Percentiles rank a stretch among this genome's conserved stretches.
Evolutionary conservation across 2,888 invertebrate genomes (phyloP).

Genomic region (Apantesis nais): DNA sequence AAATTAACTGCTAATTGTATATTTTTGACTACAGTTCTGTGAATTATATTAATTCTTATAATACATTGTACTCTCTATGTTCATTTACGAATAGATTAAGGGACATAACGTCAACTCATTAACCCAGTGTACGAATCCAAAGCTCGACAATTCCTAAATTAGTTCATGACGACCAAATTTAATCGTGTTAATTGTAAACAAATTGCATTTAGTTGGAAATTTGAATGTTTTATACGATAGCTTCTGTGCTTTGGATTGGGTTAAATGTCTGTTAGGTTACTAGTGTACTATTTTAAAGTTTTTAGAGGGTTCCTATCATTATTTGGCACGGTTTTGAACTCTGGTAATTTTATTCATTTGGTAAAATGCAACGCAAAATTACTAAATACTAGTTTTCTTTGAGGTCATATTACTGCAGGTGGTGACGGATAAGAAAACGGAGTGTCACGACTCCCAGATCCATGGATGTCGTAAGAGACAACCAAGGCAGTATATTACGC

Average conservation of each 20-base stretch:
- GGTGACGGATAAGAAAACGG: too few species aligned
- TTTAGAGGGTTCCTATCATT: too few species aligned
- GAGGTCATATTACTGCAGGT: too few species aligned
- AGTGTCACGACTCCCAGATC: too few species aligned
- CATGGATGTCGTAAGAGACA: too few species aligned
- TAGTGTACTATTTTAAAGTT: neutral
- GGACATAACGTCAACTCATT: neutral
- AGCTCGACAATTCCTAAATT: conserved; percentile 1
- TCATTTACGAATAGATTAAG: neutral
- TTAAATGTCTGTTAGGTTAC: neutral
- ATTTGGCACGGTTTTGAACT: too few species aligned
- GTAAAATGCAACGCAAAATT: too few species aligned
- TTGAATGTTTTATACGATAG: neutral
- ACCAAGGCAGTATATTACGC: too few species aligned
- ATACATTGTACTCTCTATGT: neutral
- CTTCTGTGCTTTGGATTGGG: neutral
- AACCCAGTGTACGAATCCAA: neutral
- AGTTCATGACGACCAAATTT: neutral
- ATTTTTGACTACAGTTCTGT: neutral
- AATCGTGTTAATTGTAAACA: conserved; percentile 9
- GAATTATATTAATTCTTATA: neutral
- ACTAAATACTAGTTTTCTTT: too few species aligned
- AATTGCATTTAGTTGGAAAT: neutral
- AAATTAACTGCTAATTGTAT: neutral
- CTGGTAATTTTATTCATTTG: too few species aligned